Conservation (phyloP, 2,888 invertebrate species). For the Nephrotoma flavescens region DNA sequence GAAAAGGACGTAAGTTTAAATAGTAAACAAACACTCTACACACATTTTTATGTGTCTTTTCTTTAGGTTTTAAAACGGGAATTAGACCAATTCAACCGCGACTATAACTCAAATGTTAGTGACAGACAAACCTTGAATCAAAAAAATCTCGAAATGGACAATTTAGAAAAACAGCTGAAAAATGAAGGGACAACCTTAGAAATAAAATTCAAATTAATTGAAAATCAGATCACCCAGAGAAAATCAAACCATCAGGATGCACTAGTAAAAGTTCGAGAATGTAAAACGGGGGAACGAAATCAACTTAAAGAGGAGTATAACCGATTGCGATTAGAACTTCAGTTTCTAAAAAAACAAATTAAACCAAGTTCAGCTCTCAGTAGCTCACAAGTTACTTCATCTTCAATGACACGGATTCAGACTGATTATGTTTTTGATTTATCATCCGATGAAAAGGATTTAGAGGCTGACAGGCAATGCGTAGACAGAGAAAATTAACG, state of each 20-base stretch:
- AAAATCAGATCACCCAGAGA: background rate
- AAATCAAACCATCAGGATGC: background rate
- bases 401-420: too few species aligned
- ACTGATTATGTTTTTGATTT: too few species aligned
- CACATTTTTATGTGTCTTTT: background rate
- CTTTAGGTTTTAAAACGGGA: background rate
- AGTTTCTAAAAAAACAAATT: too few species aligned
- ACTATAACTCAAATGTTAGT: background rate
- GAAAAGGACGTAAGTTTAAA: background rate
- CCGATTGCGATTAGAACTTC: too few species aligned
- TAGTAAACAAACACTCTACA: too few species aligned
- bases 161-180: background rate
- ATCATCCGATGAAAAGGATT: too few species aligned
- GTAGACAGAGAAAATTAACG: too few species aligned
- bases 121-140: background rate
- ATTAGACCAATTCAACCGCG: background rate
- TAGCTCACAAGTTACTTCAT: too few species aligned
- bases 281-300: background rate
- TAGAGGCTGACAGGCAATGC: too few species aligned
- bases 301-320: background rate
- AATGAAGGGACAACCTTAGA: background rate
- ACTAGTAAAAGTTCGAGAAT: background rate
- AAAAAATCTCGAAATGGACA: background rate
- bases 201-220: background rate
- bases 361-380: too few species aligned